Conservation (phyloP, 2,888 invertebrate species). For the Platycheirus rosarum region DNA sequence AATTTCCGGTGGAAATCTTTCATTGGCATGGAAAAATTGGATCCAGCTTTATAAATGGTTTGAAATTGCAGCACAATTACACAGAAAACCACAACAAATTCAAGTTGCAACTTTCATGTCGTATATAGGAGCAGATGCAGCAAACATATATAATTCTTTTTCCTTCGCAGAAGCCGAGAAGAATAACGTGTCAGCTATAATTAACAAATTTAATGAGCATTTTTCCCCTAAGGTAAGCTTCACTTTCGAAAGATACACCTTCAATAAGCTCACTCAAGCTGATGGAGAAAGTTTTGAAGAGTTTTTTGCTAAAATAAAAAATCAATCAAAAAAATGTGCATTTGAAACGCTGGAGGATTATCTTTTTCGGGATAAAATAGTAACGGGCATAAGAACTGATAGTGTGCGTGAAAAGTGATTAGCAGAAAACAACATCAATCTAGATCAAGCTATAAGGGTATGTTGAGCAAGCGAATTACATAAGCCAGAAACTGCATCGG, state of each 20-base stretch:
- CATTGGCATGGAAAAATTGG: slow-evolving; percentile 31
- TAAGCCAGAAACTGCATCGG: slow-evolving; percentile 2
- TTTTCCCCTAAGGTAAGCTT: slow-evolving; percentile 24
- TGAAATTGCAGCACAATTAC: slow-evolving; percentile 19
- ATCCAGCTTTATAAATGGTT: slow-evolving; percentile 33
- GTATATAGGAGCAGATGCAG: slow-evolving; percentile 23
- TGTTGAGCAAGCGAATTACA: slow-evolving; percentile 30
- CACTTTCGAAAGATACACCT: slow-evolving; percentile 35
- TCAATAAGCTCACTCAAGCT: slow-evolving; percentile 8
- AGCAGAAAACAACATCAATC: slow-evolving; percentile 15
- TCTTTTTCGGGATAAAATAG: slow-evolving; percentile 1
- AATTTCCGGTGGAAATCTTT: slow-evolving; percentile 2
- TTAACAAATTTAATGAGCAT: slow-evolving; percentile 12
- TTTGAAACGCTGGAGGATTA: background rate
- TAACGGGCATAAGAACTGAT: slow-evolving; percentile 10
- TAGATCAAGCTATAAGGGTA: slow-evolving; percentile 1
- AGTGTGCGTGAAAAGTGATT: slow-evolving; percentile 20
- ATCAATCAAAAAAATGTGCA: slow-evolving; percentile 4
- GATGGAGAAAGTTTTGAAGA: slow-evolving; percentile 16
- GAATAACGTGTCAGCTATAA: background rate
- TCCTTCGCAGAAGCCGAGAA: background rate
- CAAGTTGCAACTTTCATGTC: slow-evolving; percentile 45
- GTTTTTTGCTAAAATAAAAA: slow-evolving; percentile 17
- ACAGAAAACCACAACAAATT: slow-evolving; percentile 12
- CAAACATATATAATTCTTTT: slow-evolving; percentile 25